A percentile compares a stretch with the other conserved stretches of the same genome.
These are phyloP conservation scores for Torymus tubicola DNA, from an alignment of 2,888 invertebrate genomes.

Conservation along the genomic window DNA sequence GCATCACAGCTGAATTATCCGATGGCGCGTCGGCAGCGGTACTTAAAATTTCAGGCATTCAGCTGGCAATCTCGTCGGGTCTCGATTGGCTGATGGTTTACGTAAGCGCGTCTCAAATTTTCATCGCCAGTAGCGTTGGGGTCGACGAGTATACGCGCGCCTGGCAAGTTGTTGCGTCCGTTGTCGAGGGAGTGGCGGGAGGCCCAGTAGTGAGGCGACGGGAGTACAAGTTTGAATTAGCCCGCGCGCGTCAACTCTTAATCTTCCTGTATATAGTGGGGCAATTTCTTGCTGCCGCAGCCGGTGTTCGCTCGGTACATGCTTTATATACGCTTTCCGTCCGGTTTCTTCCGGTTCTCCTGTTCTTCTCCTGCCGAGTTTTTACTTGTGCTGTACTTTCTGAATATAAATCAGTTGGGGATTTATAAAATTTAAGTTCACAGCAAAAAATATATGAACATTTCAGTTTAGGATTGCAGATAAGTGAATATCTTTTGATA, in stretches of 20 bases:
- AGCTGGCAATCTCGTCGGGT: neutral
- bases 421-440: too few species aligned
- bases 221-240: slow-evolving; percentile 34
- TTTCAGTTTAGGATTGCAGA: too few species aligned
- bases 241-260: slow-evolving; percentile 32
- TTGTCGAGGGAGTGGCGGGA: too few species aligned
- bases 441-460: too few species aligned
- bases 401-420: too few species aligned
- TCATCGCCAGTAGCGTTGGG: slow-evolving; percentile 8
- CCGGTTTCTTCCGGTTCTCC: too few species aligned
- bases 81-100: slow-evolving; percentile 32
- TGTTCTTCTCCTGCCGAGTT: too few species aligned
- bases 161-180: slow-evolving; percentile 5
- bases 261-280: slow-evolving; percentile 21
- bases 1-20: slow-evolving; percentile 26
- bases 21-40: neutral
- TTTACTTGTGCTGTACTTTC: too few species aligned
- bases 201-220: neutral
- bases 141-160: neutral
- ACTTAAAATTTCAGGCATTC: slow-evolving; percentile 37
- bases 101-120: slow-evolving; percentile 41
- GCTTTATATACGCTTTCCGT: too few species aligned
- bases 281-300: slow-evolving; percentile 27
- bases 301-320: neutral
- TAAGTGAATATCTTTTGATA: too few species aligned